Evolutionary conservation across 2,113 vertebrate species (phyloP), one percentile per base, ranked within the genome.

Genomic region (Phyllostomus hastatus): DNA sequence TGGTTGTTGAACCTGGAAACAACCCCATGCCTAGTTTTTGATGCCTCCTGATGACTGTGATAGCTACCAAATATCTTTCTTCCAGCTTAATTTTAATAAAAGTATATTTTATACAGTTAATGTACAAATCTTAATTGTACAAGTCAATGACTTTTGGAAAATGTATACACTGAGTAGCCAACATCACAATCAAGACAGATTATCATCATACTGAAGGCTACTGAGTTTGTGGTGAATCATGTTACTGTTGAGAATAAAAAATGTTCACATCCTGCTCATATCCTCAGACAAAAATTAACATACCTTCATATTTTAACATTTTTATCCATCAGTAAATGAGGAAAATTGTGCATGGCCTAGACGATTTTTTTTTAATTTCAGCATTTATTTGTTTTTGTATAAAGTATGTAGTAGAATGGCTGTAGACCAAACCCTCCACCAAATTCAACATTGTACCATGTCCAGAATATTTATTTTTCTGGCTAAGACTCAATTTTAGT

Each of bases 391-490:
- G 52, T 94, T 91, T 96, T 48, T 91, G 3, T 83, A 26, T 69
- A 67, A 20, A 75, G 15, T 75, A 50, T 20, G 57, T 26, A 90
- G 43, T 50, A 95, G 57, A 94, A 87, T 75, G 61, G n/a, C 70
- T 59, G 59, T 59, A 91, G 67, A 82, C 28, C 48, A 76, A 76
- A 69, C 26, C n/a, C 28, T 81, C 67, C 73, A 57, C 75, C 81
- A 94, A 90, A 87, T 87, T 94, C 64, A 84, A 75, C 33, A 91
- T 48, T 46, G 54, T 22, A 87, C 67, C 73, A 41, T 91, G n/a
- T 43, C 76, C 57, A 19, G 20, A 81, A 91, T 81, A 82, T 91
- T 82, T 82, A 85, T 54, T 79, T 95, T 95, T 93, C 69, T 89
- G 17, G 54, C 19, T 84, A 72, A 66, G 75, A 75, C 12, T 59